Evolutionary conservation across 1,140 invertebrate species (phyloP).

Genomic region (Drosophila kanapiae): DNA sequence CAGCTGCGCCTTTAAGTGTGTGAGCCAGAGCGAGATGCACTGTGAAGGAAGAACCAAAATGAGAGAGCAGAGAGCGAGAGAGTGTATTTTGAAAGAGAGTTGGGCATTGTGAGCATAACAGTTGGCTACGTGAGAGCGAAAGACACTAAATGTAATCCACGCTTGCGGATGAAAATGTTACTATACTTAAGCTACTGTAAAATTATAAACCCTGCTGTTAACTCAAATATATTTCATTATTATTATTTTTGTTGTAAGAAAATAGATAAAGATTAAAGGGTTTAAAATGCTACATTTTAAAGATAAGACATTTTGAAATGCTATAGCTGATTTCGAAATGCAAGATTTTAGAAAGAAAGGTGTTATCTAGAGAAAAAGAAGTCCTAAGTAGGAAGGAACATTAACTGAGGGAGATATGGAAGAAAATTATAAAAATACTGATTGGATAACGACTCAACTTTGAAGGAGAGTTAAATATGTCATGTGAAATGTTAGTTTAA

Average conservation of each 20-base stretch:
- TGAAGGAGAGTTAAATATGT: too few species aligned
- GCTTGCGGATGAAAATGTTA: background rate
- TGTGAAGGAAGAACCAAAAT: background rate
- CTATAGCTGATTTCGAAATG: too few species aligned
- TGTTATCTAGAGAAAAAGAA: too few species aligned
- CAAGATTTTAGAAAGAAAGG: too few species aligned
- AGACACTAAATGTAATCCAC: background rate
- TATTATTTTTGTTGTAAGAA: background rate
- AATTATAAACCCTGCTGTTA: background rate
- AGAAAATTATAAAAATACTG: too few species aligned
- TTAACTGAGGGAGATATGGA: too few species aligned
- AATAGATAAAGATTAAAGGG: too few species aligned
- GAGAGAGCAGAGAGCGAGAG: slow-evolving; percentile 8
- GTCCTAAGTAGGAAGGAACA: too few species aligned
- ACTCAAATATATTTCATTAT: background rate
- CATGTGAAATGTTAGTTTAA: too few species aligned
- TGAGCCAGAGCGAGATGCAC: slow-evolving; percentile 9
- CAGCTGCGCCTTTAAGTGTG: background rate
- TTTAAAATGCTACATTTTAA: too few species aligned
- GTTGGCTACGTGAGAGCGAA: background rate
- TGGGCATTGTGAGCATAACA: background rate
- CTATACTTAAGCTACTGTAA: background rate
- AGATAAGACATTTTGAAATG: too few species aligned
- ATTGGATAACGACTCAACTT: too few species aligned
- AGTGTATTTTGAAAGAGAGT: background rate